Percentiles rank a stretch among this genome's conserved stretches.
Evolutionary conservation across 2,113 vertebrate species (phyloP).

Genomic region (Sturnus vulgaris): DNA sequence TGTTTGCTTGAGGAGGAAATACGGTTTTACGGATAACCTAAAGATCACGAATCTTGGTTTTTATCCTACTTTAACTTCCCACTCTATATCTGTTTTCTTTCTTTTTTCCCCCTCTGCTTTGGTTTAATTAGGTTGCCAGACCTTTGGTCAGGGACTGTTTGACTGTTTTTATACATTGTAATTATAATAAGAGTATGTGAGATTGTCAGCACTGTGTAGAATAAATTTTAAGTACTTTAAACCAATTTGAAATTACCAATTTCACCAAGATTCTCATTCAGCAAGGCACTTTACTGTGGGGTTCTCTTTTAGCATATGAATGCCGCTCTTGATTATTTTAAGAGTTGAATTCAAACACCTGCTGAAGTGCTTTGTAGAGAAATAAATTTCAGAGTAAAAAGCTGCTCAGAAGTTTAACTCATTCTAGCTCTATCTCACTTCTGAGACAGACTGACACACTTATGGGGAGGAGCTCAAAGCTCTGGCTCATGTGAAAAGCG

Average conservation of each 20-base stretch:
- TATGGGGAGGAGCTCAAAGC: neutral
- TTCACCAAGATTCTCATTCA: neutral
- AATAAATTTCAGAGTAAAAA: neutral
- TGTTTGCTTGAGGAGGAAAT: neutral
- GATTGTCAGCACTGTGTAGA: neutral
- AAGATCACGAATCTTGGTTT: neutral
- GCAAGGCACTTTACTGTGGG: neutral
- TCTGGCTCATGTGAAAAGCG: neutral
- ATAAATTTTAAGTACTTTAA: neutral
- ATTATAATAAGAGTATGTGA: neutral
- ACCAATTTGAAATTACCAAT: neutral
- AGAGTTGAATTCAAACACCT: neutral
- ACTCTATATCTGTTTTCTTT: neutral
- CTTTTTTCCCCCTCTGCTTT: fast-evolving
- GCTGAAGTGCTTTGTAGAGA: neutral
- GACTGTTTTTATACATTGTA: neutral
- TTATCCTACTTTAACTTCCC: neutral
- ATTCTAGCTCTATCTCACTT: neutral
- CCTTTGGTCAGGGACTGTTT: neutral
- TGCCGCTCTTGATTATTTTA: neutral
- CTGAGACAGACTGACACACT: neutral
- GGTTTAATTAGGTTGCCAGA: neutral
- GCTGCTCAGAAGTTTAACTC: neutral
- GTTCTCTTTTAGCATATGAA: neutral
- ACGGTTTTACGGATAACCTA: neutral